Evolutionary conservation across 2,797 vertebrate genomes (phyloP).

Genomic region (Podargus strigoides): DNA sequence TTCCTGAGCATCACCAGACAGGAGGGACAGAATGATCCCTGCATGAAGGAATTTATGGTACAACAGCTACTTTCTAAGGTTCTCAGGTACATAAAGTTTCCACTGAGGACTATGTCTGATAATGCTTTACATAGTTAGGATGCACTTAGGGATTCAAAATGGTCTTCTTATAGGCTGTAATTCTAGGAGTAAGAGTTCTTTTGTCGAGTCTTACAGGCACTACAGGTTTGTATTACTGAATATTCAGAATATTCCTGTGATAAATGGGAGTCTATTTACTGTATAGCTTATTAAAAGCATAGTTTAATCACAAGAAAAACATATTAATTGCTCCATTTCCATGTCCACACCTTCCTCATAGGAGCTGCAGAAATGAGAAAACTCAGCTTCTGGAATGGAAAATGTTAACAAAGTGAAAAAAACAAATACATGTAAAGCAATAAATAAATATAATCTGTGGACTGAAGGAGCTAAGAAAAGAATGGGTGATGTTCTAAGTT

Average conservation of each 20-base stretch:
- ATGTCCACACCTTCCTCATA: neutral
- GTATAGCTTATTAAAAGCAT: neutral
- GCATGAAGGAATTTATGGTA: slow-evolving; percentile 38
- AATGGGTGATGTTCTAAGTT: neutral
- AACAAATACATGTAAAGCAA: neutral
- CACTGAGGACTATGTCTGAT: neutral
- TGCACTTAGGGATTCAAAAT: neutral
- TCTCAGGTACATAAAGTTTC: slow-evolving; percentile 32
- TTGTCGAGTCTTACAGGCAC: neutral
- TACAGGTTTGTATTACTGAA: neutral
- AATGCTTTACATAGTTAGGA: slow-evolving; percentile 3
- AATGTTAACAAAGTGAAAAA: neutral
- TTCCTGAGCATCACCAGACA: slow-evolving; percentile 26
- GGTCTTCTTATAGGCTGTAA: slow-evolving; percentile 39
- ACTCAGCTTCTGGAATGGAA: neutral
- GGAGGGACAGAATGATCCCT: slow-evolving; percentile 2
- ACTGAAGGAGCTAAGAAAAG: neutral
- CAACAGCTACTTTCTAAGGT: neutral
- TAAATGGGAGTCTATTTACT: neutral
- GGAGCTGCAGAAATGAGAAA: neutral
- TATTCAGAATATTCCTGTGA: neutral
- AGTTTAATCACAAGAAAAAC: neutral
- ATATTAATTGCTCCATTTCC: neutral
- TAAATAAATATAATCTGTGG: neutral
- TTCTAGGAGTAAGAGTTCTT: slow-evolving; percentile 8